Base-by-base conservation (phyloP, 2,113 vertebrate genomes). In the Petromus typicus region DNA sequence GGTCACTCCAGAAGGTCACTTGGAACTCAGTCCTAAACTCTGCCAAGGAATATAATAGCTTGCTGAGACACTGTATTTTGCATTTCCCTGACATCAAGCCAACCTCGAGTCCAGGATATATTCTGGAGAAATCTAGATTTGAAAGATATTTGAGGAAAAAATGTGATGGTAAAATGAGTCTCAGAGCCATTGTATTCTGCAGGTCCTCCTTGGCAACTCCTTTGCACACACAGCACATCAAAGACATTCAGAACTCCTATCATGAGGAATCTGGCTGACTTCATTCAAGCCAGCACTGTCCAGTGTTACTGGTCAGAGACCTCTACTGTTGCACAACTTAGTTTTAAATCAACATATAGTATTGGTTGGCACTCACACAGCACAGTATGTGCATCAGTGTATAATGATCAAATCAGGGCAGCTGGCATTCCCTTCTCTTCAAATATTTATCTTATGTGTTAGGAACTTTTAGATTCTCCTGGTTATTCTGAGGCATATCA, bases 221-320 rank as follows among this genome's bases (percentile, higher is more conserved):
- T 1, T 0, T 40, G 45, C 20, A 20, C 12, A 48, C 22, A 43
- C 0, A 9, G 43, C 11, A n/a, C 34, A 1, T 40, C 16, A 67
- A 85, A 80, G 9, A 32, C n/a, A 63, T 32, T 76, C 66, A 16
- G 3, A 71, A 87, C 27, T 76, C 48, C 40, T 27, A n/a, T 13
- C 69, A 23, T 22, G 16, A 71, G 54, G 67, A 83, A 43, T 9
- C 88, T 34, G 23, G 8, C 23, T 16, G 54, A 73, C 23, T 56
- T 51, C 22, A 22, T 67, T 67, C 73, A 86, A 51, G 27, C 45
- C 81, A 86, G 32, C 18, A 0, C 45, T 59, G 40, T 40, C 12
- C 22, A 79, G 61, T 69, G 25, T 67, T 32, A 89, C 56, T 34
- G 56, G 54, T 23, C 73, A 57, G 12, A 80, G 34, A n/a, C 66